Base-by-base conservation (phyloP, 2,797 vertebrate genomes). In the Caiman crocodilus region DNA sequence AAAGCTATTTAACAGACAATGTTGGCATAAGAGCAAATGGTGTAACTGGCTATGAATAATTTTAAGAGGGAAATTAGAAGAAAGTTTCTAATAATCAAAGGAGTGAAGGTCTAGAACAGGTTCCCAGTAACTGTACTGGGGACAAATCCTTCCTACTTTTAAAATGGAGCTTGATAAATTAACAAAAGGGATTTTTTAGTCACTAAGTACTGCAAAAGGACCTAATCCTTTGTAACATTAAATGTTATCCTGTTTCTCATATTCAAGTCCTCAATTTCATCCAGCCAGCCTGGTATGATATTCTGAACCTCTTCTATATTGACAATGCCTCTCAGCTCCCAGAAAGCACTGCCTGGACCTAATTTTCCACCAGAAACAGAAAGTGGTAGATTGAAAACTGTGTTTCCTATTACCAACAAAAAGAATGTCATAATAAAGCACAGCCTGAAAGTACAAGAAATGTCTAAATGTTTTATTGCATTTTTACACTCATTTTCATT, bases 401-500 rank as follows among this genome's bases (percentile, higher is more conserved):
- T 21, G 55, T 78, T 85, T 77, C 25, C 88, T 18, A 71, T 87
- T 90, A 75, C 78, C 84, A 71, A 25, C 79, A 82, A 69, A 90
- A 82, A 84, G 61, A 92, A 79, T 5, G 2, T 59, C 56, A 80
- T 89, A 35, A 86, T 42, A 76, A 76, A 90, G 89, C 65, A 93
- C 42, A 81, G 63, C 76, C 94, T 82, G 63, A 77, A 67, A 57
- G 74, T 28, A 60, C 65, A 88, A 91, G 85, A 75, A 94, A 97
- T 5, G 26, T 12, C 32, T 67, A 80, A 85, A 87, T 82, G 63
- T 85, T 90, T 95, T 87, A 87, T 79, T 78, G 79, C 28, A 87
- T 92, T 92, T 96, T 87, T 96, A 92, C 6, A 69, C 55, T 93
- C 10, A 15, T 94, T 95, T 95, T 96, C 12, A 23, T 88, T 93